These are phyloP conservation scores for Magallana nippona DNA, from an alignment of 2,888 invertebrate species.

Conservation along the genomic window DNA sequence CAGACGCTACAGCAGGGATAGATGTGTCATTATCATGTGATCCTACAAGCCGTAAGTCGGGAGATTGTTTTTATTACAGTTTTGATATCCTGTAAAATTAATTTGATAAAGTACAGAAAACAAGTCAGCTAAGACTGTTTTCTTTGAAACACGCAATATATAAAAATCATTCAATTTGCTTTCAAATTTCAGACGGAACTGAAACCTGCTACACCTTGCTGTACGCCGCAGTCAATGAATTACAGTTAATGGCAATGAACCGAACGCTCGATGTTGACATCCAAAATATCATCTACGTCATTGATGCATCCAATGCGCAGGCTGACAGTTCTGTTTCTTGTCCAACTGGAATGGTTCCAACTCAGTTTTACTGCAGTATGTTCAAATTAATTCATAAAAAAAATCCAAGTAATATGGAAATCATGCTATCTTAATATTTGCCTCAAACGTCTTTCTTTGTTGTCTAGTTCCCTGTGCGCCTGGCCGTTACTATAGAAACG, in stretches of 20 bases:
- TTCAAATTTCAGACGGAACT: slow-evolving; percentile 35
- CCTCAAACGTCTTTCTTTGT: neutral
- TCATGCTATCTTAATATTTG: too few species aligned
- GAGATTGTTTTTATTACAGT: neutral
- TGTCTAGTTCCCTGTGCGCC: slow-evolving; percentile 54
- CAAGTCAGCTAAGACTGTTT: too few species aligned
- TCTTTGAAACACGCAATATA: too few species aligned
- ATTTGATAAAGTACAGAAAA: too few species aligned
- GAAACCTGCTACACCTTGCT: slow-evolving; percentile 18
- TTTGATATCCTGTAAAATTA: neutral
- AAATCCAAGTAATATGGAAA: neutral
- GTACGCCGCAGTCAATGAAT: slow-evolving; percentile 27
- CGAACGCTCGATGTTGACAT: slow-evolving; percentile 20
- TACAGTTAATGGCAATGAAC: slow-evolving; percentile 9
- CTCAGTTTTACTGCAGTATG: slow-evolving; percentile 55
- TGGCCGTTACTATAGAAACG: slow-evolving; percentile 51
- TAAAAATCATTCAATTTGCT: neutral
- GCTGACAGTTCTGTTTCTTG: slow-evolving; percentile 46
- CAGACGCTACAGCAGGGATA: slow-evolving; percentile 26
- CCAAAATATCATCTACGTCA: slow-evolving; percentile 41
- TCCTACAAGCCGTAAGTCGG: slow-evolving; percentile 25
- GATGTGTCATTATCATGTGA: slow-evolving; percentile 36
- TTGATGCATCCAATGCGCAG: slow-evolving; percentile 43
- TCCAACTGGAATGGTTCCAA: slow-evolving; percentile 46
- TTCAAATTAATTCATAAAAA: neutral